Evolutionary conservation across 2,888 invertebrate genomes (phyloP).

Genomic region (Athalia cordata): DNA sequence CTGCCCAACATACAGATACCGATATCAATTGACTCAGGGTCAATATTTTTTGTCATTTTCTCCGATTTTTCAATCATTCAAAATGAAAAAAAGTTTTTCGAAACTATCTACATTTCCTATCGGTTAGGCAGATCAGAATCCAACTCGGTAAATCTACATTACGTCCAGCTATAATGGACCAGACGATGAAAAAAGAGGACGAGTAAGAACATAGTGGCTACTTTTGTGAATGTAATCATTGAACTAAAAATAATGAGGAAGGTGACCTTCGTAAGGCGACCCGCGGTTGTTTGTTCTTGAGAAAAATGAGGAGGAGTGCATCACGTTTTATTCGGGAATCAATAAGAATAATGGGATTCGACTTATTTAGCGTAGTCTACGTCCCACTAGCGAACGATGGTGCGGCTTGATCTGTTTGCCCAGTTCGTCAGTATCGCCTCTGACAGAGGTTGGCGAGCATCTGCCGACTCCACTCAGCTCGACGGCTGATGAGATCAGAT

Average conservation of each 20-base stretch:
- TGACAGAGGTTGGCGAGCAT: conserved; percentile 1
- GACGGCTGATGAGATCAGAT: not conserved
- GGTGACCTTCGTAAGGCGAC: not conserved
- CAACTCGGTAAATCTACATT: too few species aligned
- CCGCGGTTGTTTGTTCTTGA: not conserved
- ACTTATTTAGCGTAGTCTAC: not conserved
- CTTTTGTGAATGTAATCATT: too few species aligned
- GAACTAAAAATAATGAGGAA: not conserved
- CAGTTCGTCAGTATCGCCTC: conserved; percentile 17
- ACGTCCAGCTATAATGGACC: too few species aligned
- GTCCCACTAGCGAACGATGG: conserved; percentile 11
- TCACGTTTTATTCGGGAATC: not conserved
- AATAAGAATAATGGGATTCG: not conserved
- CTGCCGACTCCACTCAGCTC: not conserved
- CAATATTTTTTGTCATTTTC: too few species aligned
- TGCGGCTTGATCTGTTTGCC: not conserved
- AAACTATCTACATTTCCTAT: too few species aligned
- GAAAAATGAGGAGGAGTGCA: not conserved
- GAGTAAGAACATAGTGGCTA: too few species aligned
- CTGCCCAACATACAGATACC: too few species aligned
- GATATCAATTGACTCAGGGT: too few species aligned
- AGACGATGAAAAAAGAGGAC: too few species aligned
- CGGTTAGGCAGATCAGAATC: too few species aligned
- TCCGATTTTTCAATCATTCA: too few species aligned
- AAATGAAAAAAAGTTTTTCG: too few species aligned